These are phyloP conservation scores for Cremastobaeus sp. DNA, from an alignment of 2,888 invertebrate species.

Conservation along the genomic window DNA sequence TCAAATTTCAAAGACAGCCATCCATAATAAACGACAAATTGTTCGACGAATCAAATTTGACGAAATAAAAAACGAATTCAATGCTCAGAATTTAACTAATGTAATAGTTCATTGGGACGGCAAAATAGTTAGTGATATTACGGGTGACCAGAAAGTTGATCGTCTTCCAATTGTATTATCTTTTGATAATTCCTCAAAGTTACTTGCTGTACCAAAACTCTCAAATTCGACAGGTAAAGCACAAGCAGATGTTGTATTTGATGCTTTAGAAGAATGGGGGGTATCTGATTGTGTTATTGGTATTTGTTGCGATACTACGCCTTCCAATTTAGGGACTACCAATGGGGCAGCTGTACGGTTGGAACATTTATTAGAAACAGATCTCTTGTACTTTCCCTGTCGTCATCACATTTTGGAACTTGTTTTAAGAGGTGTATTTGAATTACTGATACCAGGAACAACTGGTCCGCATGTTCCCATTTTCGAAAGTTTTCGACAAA, in stretches of 20 bases:
- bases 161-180: conserved; percentile 1
- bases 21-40: conserved; percentile 5
- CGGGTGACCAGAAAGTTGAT: too few relatives aligned
- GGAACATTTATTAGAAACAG: conserved; percentile 21
- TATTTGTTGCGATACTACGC: conserved; percentile 64
- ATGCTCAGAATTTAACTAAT: conserved; percentile 5
- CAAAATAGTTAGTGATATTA: too few relatives aligned
- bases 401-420: conserved; percentile 35
- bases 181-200: conserved; percentile 29
- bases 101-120: conserved; percentile 20
- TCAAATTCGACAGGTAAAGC: conserved; percentile 46
- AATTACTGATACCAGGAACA: neutral
- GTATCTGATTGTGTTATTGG: conserved; percentile 54
- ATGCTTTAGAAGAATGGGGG: conserved; percentile 56
- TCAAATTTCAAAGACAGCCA: conserved; percentile 13
- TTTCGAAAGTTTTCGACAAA: neutral
- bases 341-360: conserved; percentile 21
- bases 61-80: conserved; percentile 7
- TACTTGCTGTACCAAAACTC: conserved; percentile 57
- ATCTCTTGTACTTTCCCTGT: conserved; percentile 28
- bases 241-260: conserved; percentile 47
- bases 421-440: conserved; percentile 16
- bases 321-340: conserved; percentile 52
- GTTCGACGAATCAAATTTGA: conserved; percentile 3
- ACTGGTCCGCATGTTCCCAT: neutral